Evolutionary conservation across 2,888 invertebrate species (phyloP), one percentile per base, ranked within the genome.

Genomic region (Flexamia atlantica): DNA sequence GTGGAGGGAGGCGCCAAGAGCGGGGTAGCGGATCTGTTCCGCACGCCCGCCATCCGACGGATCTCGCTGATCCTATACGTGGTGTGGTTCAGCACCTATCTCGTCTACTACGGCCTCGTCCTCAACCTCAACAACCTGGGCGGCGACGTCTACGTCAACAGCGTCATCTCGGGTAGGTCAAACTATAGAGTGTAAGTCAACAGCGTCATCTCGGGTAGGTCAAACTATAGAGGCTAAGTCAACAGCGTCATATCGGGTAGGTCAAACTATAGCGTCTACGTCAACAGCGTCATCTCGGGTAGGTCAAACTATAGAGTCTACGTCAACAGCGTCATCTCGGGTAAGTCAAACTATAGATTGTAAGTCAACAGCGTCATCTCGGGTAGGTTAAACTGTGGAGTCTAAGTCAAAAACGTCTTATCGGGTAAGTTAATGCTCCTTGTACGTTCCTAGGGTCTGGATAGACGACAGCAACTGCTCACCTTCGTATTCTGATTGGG

Each of bases 41-140:
- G 92, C 88, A 94, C 94, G 68, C 90, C 92, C 42, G 91, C 91
- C 86, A 91, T 95, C 88, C 90, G 94, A 68, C 94, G 93, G 88
- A 93, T 94, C 86, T 95, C 95, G 0, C 91, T 95, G 57, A 93
- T 95, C 85, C 91, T 95, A 57, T 94, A 95, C 84, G 90, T 95
- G 81, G 93, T 94, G 83, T 96, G 96, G 96, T 95, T 95, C 89
- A 92, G 94, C 76, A 94, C 95, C 90, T 95, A 96, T 85, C 92
- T 96, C 74, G 94, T 95, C 0, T 96, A 96, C 89, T 96, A 96
- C 87, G 96, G 96, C 1, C 90, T 96, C 40, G 92, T 95, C 84
- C 90, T 96, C 83, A 96, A 96, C 88, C 91, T 96, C 86, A 94
- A 94, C 81, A 94, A 95, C 86, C 94, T 95, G 85, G 93, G 95